These are phyloP conservation scores for Holothuria scabra DNA, from an alignment of 53 echinoderm and acorn worm species.

Conservation along the genomic window DNA sequence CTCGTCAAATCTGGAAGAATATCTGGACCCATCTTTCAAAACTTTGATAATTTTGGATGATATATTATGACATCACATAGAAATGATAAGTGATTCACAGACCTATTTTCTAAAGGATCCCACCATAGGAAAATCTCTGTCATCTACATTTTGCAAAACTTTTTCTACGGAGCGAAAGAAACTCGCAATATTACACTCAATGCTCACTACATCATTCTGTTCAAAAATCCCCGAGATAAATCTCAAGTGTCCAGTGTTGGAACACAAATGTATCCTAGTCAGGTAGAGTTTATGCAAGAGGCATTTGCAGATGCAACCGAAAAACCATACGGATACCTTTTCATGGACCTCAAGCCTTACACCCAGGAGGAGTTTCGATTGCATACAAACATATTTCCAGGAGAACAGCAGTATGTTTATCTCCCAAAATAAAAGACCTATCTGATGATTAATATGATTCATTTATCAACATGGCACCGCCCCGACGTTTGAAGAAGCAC, in stretches of 20 bases:
- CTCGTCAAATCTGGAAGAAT: neutral
- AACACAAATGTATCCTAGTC: conserved; percentile 6
- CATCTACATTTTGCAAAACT: too few relatives aligned
- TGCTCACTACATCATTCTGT: conserved; percentile 57
- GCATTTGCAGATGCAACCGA: conserved; percentile 56
- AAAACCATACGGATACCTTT: conserved; percentile 52
- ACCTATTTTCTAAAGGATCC: too few relatives aligned
- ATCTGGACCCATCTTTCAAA: too few relatives aligned
- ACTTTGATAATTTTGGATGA: too few relatives aligned
- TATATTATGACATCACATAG: too few relatives aligned
- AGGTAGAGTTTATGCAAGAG: conserved; percentile 65
- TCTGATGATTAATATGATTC: too few relatives aligned
- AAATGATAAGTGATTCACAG: too few relatives aligned
- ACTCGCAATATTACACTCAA: conserved; percentile 62
- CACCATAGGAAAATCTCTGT: too few relatives aligned
- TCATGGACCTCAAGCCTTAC: conserved; percentile 62
- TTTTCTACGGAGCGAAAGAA: too few relatives aligned
- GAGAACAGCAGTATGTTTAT: conserved; percentile 41
- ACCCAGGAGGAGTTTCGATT: conserved; percentile 51
- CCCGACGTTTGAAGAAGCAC: too few relatives aligned
- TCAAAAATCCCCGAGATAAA: conserved; percentile 53
- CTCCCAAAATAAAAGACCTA: conserved; percentile 19
- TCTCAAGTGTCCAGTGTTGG: conserved; percentile 10
- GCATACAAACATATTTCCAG: conserved; percentile 51
- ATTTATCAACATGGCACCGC: too few relatives aligned